phyloP scores from a whole-genome alignment of 2,797 vertebrate genomes.

The Pipistrellus pygmaeus region DNA sequence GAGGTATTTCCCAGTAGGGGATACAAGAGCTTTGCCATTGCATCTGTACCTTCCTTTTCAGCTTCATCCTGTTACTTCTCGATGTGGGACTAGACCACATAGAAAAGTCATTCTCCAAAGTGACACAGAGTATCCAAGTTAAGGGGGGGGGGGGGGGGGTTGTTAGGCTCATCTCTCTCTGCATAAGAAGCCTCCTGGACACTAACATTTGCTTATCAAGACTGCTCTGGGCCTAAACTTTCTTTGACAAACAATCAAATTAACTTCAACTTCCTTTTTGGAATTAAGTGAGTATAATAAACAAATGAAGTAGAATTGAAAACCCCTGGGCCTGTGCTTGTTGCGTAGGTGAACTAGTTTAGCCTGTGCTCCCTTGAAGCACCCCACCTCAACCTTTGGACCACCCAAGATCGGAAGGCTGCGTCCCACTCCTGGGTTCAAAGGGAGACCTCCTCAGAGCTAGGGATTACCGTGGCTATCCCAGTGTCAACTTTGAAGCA shows the following conservation, averaged over 20 bases:
- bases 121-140: not conserved
- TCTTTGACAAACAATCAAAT: constrained; percentile 36
- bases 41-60: not conserved
- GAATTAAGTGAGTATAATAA: constrained; percentile 48
- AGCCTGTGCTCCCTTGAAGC: not conserved
- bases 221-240: constrained; percentile 33
- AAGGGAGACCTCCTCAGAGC: not conserved
- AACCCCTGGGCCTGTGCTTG: not conserved
- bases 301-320: constrained; percentile 30
- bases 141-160: not conserved
- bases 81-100: not conserved
- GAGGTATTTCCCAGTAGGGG: not conserved
- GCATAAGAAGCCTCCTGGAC: not conserved
- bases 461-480: not conserved
- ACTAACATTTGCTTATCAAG: constrained; percentile 10
- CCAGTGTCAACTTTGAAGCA: not conserved
- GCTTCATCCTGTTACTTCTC: not conserved
- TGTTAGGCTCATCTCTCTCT: not conserved
- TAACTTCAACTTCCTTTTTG: constrained; percentile 58
- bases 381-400: not conserved
- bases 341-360: not conserved
- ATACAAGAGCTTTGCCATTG: not conserved
- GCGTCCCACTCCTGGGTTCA: not conserved
- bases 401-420: not conserved
- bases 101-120: constrained; percentile 50